A percentile compares a stretch with the other conserved stretches of the same genome.
These are phyloP conservation scores for Melanotaenia nigrans DNA, from an alignment of 2,797 vertebrate genomes.

Conservation along the genomic window DNA sequence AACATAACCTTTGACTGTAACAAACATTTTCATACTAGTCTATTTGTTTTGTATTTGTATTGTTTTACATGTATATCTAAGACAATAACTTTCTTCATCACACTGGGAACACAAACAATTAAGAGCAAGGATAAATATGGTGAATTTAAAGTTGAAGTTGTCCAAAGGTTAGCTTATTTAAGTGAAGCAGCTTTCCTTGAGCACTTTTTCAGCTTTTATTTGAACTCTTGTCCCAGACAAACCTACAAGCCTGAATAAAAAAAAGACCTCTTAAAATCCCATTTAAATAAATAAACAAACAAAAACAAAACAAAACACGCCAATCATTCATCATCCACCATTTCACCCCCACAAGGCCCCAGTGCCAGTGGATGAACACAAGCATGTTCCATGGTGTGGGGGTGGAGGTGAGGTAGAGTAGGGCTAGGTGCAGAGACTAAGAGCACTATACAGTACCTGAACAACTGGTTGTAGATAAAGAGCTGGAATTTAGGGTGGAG, in stretches of 20 bases:
- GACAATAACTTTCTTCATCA: not conserved
- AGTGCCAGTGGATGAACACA: slow-evolving; percentile 84
- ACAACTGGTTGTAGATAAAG: slow-evolving; percentile 99
- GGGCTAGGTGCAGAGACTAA: slow-evolving; percentile 72
- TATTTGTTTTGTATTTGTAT: not conserved
- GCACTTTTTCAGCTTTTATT: slow-evolving; percentile 42
- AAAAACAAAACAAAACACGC: slow-evolving; percentile 31
- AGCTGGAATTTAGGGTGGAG: slow-evolving; percentile 99
- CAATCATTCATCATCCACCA: slow-evolving; percentile 51
- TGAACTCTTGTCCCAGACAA: slow-evolving; percentile 19
- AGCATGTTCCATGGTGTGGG: slow-evolving; percentile 91
- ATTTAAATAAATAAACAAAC: slow-evolving; percentile 32
- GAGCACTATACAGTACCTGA: slow-evolving; percentile 95
- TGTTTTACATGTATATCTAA: not conserved
- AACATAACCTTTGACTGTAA: slow-evolving; percentile 64
- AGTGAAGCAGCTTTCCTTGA: slow-evolving; percentile 64
- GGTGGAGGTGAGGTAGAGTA: slow-evolving; percentile 81
- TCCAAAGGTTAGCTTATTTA: slow-evolving; percentile 69
- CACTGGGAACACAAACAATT: not conserved
- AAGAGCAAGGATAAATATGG: not conserved
- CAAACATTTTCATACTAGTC: not conserved
- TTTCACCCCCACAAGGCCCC: slow-evolving; percentile 52
- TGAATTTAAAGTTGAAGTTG: slow-evolving; percentile 19
- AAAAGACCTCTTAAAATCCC: slow-evolving; percentile 12
- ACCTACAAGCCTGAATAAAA: slow-evolving; percentile 28